phyloP scores from a whole-genome alignment of 1,140 invertebrate genomes.

The Philaenus spumarius region DNA sequence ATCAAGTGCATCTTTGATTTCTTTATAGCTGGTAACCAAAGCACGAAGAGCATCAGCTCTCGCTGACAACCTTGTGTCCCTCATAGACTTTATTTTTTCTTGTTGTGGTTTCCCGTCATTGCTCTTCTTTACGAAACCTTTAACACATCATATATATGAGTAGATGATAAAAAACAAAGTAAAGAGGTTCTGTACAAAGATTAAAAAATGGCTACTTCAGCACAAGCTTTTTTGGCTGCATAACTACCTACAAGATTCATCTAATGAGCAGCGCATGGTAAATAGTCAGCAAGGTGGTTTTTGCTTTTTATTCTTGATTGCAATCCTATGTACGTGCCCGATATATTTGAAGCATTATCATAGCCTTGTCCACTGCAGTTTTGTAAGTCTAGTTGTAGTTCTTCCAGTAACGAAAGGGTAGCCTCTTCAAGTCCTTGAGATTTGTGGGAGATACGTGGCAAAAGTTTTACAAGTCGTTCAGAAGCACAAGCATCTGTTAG shows the following conservation, averaged over 20 bases:
- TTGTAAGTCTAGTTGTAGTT: slow-evolving; percentile 12
- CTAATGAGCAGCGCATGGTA: slow-evolving; percentile 33
- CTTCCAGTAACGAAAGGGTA: slow-evolving; percentile 10
- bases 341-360: slow-evolving; percentile 31
- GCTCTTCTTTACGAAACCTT: too few species aligned
- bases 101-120: too few species aligned
- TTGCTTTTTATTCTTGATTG: slow-evolving; percentile 33
- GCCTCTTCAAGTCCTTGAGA: slow-evolving; percentile 5
- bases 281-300: slow-evolving; percentile 28
- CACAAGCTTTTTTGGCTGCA: slow-evolving; percentile 32
- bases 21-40: not conserved
- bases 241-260: slow-evolving; percentile 32
- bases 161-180: too few species aligned
- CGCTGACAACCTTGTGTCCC: not conserved
- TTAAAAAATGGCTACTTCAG: slow-evolving; percentile 3
- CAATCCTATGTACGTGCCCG: slow-evolving; percentile 29
- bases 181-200: too few species aligned
- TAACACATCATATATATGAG: too few species aligned
- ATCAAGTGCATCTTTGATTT: not conserved
- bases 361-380: slow-evolving; percentile 30
- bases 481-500: not conserved
- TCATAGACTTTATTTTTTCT: too few species aligned
- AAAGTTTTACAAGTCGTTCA: slow-evolving; percentile 10
- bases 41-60: not conserved
- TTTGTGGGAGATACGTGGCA: slow-evolving; percentile 6